Conservation (phyloP, 2,888 invertebrate genomes). For the Cynaeus angustus region DNA sequence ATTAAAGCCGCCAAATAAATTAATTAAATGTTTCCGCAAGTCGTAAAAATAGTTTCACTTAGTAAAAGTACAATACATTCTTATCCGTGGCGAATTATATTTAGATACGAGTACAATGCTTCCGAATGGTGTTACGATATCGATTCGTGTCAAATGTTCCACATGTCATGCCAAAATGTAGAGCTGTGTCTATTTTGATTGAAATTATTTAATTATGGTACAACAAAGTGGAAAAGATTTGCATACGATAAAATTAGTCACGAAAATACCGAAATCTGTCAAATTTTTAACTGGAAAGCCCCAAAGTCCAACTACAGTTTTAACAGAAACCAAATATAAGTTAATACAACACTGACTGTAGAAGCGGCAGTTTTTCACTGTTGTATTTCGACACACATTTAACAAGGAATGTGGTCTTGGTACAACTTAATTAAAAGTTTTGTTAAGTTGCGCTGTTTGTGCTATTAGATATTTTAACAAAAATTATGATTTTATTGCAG, state of each 20-base stretch:
- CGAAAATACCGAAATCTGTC: slow-evolving; percentile 33
- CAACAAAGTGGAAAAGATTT: slow-evolving; percentile 42
- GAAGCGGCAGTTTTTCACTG: too few species aligned
- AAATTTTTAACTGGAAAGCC: too few species aligned
- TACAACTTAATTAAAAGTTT: too few species aligned
- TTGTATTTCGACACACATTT: too few species aligned
- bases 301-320: too few species aligned
- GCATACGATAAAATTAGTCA: slow-evolving; percentile 44
- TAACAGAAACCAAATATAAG: too few species aligned
- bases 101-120: neutral
- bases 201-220: slow-evolving; percentile 46
- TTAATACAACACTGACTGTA: too few species aligned
- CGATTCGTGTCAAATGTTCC: slow-evolving; percentile 20
- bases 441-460: too few species aligned
- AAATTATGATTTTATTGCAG: too few species aligned
- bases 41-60: slow-evolving; percentile 31
- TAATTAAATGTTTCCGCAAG: slow-evolving; percentile 23
- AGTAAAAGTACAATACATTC: neutral
- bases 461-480: too few species aligned
- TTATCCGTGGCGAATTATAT: slow-evolving; percentile 26
- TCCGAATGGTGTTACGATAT: slow-evolving; percentile 10
- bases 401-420: too few species aligned
- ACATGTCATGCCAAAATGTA: slow-evolving; percentile 12
- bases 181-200: slow-evolving; percentile 31
- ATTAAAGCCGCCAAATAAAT: slow-evolving; percentile 46